A percentile compares a stretch with the other conserved stretches of the same genome.
These are phyloP conservation scores for Bothrops jararaca DNA, from an alignment of 2,113 vertebrate species.

Conservation along the genomic window DNA sequence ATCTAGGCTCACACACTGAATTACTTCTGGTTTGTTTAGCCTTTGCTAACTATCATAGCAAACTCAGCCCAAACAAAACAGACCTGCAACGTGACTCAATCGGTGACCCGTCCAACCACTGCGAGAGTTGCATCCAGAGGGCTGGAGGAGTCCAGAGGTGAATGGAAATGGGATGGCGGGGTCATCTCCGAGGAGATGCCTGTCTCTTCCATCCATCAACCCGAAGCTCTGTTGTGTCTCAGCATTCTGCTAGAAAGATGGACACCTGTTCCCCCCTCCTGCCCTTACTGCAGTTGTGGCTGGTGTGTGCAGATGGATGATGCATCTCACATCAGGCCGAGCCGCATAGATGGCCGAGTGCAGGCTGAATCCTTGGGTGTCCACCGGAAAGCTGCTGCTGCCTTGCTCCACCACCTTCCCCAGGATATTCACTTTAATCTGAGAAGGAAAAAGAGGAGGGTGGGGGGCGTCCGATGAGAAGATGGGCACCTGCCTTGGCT, in stretches of 20 bases:
- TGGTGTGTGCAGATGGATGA: slow-evolving; percentile 88
- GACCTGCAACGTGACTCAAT: background rate
- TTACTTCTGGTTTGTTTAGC: background rate
- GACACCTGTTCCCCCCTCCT: background rate
- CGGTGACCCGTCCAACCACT: background rate
- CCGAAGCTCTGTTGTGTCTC: background rate
- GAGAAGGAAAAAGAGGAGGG: background rate
- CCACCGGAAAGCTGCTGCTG: slow-evolving; percentile 83
- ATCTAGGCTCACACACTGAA: background rate
- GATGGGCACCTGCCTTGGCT: background rate
- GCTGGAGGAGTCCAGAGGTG: background rate
- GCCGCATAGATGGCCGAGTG: slow-evolving; percentile 92
- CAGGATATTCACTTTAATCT: slow-evolving; percentile 97
- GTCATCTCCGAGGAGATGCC: background rate
- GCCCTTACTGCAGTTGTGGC: slow-evolving; percentile 82
- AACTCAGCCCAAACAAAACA: background rate
- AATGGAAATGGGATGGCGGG: background rate
- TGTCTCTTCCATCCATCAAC: background rate
- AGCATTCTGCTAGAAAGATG: background rate
- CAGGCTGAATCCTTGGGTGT: slow-evolving; percentile 82
- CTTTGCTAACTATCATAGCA: background rate
- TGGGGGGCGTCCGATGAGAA: background rate
- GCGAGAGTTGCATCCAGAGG: background rate
- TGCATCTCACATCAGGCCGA: slow-evolving; percentile 84
- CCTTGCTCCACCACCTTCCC: slow-evolving; percentile 91